Conservation (phyloP, 92 coral and sea anemone genomes). For the Scolanthus callimorphus region DNA sequence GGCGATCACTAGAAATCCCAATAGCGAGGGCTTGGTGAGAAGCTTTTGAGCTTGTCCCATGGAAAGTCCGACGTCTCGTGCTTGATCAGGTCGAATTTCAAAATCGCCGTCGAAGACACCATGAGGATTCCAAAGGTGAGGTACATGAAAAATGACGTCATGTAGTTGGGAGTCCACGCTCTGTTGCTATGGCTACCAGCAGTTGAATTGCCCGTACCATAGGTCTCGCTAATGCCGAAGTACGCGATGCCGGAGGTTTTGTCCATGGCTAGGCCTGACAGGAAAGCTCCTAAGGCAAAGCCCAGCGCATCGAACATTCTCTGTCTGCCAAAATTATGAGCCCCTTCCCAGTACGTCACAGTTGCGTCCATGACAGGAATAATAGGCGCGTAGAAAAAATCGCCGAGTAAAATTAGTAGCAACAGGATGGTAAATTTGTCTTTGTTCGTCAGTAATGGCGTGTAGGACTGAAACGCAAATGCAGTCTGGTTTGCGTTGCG, state of each 20-base stretch:
- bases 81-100: not conserved
- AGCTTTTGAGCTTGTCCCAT: not conserved
- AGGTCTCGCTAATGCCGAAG: not conserved
- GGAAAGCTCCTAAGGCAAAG: not conserved
- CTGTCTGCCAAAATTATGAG: constrained; percentile 10
- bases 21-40: not conserved
- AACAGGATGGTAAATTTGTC: too few species aligned
- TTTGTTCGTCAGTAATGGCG: not conserved
- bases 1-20: not conserved
- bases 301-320: constrained; percentile 19
- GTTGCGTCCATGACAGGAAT: constrained; percentile 25
- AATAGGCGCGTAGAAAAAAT: not conserved
- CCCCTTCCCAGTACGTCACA: not conserved
- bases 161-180: not conserved
- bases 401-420: not conserved
- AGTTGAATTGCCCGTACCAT: not conserved
- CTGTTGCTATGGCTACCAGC: not conserved
- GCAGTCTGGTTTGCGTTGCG: not conserved
- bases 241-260: not conserved
- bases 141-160: constrained; percentile 1
- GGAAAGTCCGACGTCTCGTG: not conserved
- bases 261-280: constrained; percentile 14
- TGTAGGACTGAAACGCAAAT: too few species aligned
- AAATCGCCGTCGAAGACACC: not conserved
- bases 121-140: not conserved